phyloP scores from a whole-genome alignment of 2,888 invertebrate genomes.

The Rhingia rostrata region DNA sequence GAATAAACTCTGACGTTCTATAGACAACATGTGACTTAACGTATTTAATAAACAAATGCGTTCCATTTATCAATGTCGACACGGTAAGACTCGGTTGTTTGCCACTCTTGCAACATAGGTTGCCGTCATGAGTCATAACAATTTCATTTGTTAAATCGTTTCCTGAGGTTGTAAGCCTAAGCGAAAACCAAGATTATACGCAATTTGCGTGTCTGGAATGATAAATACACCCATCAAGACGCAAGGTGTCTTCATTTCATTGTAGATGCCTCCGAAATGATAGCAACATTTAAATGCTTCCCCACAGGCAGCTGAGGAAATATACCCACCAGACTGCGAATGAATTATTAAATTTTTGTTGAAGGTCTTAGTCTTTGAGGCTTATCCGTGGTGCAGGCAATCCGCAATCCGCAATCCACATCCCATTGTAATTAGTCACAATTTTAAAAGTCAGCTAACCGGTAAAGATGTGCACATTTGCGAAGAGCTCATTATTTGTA shows the following conservation, averaged over 20 bases:
- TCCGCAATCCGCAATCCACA: constrained; percentile 22
- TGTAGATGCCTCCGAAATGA: constrained; percentile 18
- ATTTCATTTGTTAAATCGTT: constrained; percentile 1
- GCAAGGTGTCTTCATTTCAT: constrained; percentile 10
- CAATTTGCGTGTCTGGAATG: constrained; percentile 35
- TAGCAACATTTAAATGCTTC: constrained; percentile 13
- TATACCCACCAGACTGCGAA: constrained; percentile 10
- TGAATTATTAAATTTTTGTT: constrained; percentile 31
- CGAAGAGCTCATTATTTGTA: background rate
- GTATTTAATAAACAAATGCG: background rate
- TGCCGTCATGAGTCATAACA: constrained; percentile 45
- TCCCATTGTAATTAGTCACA: constrained; percentile 39
- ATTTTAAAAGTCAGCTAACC: constrained; percentile 19
- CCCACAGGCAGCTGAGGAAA: background rate
- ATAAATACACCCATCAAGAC: constrained; percentile 13
- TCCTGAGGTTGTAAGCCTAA: constrained; percentile 9
- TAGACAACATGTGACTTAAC: no score
- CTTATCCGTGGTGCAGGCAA: constrained; percentile 1
- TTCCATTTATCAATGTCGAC: constrained; percentile 3
- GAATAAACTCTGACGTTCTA: background rate
- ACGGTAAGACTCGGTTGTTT: background rate
- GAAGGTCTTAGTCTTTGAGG: constrained; percentile 15
- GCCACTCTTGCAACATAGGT: constrained; percentile 15
- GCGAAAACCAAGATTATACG: background rate
- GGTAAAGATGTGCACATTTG: constrained; percentile 4